Evolutionary conservation across 2,888 invertebrate species (phyloP).

Genomic region (Caenorhabditis sinica): DNA sequence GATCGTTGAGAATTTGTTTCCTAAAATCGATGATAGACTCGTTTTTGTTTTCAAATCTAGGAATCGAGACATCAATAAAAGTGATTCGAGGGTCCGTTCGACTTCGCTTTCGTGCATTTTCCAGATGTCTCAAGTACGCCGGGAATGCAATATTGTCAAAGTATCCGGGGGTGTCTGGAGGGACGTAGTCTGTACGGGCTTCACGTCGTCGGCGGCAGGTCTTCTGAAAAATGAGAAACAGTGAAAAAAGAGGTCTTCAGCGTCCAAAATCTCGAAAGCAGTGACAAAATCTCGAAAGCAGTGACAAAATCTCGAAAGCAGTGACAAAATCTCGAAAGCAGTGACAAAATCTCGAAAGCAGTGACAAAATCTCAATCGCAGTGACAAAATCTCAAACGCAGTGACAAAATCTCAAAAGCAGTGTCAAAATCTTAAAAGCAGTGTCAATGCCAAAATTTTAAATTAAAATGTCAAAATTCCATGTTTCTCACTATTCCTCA

Average conservation of each 20-base stretch:
- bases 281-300: too few species aligned
- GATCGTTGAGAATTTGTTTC: slow-evolving; percentile 65
- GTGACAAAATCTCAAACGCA: too few species aligned
- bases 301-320: too few species aligned
- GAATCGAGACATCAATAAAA: slow-evolving; percentile 73
- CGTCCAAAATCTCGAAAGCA: too few species aligned
- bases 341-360: too few species aligned
- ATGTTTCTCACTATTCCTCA: too few species aligned
- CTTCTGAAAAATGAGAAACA: slow-evolving; percentile 62
- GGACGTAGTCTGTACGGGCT: slow-evolving; percentile 87
- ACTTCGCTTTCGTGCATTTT: slow-evolving; percentile 75
- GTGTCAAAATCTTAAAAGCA: too few species aligned
- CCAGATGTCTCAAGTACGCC: slow-evolving; percentile 86
- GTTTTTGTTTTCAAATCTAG: slow-evolving; percentile 53
- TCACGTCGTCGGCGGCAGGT: slow-evolving; percentile 77
- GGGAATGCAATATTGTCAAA: slow-evolving; percentile 89
- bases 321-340: too few species aligned
- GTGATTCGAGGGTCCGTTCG: slow-evolving; percentile 56
- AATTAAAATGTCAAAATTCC: background rate
- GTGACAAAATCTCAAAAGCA: too few species aligned
- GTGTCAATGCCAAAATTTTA: too few species aligned
- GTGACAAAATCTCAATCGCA: too few species aligned
- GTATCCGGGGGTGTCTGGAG: slow-evolving; percentile 92
- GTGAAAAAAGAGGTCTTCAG: too few species aligned
- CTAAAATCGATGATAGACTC: slow-evolving; percentile 60